Conservation (phyloP, 37 sponge, comb jelly and placozoan species). For the Lycopodina hypogea region DNA sequence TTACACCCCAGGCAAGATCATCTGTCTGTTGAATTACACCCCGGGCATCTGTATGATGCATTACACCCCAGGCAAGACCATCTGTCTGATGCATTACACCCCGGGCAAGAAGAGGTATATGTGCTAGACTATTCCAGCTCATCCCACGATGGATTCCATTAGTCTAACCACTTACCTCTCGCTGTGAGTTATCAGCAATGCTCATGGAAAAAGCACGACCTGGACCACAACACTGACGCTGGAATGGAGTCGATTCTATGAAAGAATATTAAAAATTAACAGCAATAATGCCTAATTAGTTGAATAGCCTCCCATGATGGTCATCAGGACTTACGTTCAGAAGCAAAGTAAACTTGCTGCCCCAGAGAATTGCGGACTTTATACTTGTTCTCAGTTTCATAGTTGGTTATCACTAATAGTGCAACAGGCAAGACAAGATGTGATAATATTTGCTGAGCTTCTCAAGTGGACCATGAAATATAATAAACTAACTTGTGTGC, state of each 20-base stretch:
- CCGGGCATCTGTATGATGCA: no score
- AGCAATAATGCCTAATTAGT: neutral
- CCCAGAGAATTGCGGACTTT: constrained; percentile 86
- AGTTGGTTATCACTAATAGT: constrained; percentile 71
- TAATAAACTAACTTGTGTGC: no score
- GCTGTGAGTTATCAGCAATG: constrained; percentile 78
- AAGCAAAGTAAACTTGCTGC: constrained; percentile 95
- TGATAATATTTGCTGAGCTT: no score
- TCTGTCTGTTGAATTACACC: no score
- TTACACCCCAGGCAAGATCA: no score
- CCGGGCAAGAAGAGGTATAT: no score
- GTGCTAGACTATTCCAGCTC: no score
- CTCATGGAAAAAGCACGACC: constrained; percentile 78
- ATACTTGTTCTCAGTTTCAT: constrained; percentile 91
- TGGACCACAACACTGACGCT: constrained; percentile 84
- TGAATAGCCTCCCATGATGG: neutral
- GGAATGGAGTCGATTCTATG: constrained; percentile 5
- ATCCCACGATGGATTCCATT: no score
- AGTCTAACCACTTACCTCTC: constrained; percentile 42
- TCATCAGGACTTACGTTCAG: constrained; percentile 64
- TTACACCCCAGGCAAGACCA: no score
- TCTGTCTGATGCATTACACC: no score
- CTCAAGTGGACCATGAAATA: no score
- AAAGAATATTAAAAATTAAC: neutral
- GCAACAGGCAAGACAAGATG: no score